phyloP scores from a whole-genome alignment of 2,797 vertebrate species.

The Pyrocephalus nanus region DNA sequence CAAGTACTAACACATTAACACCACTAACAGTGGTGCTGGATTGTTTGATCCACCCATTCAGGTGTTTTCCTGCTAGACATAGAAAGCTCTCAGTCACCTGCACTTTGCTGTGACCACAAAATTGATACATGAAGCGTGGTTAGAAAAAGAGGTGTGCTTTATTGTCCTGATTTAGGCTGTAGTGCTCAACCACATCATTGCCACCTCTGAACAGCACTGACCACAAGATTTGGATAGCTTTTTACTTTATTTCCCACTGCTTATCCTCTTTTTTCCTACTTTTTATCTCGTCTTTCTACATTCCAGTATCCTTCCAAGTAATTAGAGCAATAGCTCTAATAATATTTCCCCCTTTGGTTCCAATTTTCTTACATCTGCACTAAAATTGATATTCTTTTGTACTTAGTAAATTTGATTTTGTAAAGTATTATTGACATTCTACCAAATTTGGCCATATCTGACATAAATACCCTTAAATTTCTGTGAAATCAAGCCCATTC shows the following conservation, averaged over 20 bases:
- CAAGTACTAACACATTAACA: not conserved
- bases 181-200: not conserved
- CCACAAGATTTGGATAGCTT: not conserved
- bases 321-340: not conserved
- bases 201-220: not conserved
- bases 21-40: not conserved
- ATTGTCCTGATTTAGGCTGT: not conserved
- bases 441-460: not conserved
- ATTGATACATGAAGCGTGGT: not conserved
- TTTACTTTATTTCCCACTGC: not conserved
- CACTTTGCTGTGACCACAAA: not conserved
- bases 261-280: not conserved
- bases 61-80: not conserved
- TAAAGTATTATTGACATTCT: not conserved
- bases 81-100: not conserved
- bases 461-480: not conserved
- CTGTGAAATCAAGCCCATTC: not conserved
- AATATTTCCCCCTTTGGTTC: not conserved
- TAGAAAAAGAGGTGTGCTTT: not conserved
- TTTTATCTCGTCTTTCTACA: not conserved
- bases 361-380: not conserved
- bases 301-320: not conserved
- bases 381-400: not conserved
- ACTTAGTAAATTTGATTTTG: not conserved
- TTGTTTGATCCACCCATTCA: not conserved